Conservation (phyloP, 2,797 vertebrate species). For the Oreortyx pictus region DNA sequence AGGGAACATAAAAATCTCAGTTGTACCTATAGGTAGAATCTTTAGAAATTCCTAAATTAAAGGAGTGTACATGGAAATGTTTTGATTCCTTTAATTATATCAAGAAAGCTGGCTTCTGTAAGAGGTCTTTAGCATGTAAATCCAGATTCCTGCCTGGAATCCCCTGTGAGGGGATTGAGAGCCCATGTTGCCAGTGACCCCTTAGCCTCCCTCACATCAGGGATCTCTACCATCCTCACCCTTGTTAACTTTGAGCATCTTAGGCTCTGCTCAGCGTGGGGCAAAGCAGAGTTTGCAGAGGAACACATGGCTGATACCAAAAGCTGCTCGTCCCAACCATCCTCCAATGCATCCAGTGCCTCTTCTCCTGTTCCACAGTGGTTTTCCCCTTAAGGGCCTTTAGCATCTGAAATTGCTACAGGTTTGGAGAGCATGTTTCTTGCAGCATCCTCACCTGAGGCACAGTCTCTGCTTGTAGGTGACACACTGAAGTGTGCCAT, state of each 20-base stretch:
- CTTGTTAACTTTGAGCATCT: rapidly evolving
- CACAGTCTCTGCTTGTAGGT: neutral
- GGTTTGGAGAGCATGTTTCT: neutral
- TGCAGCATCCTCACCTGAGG: neutral
- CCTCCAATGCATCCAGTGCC: neutral
- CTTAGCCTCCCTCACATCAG: neutral
- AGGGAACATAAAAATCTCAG: neutral
- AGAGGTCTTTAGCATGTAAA: neutral
- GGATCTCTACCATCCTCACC: rapidly evolving
- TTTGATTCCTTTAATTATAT: neutral
- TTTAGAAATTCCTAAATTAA: neutral
- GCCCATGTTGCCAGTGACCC: neutral
- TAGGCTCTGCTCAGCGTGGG: neutral
- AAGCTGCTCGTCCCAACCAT: neutral
- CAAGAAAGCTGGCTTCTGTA: neutral
- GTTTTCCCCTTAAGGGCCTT: neutral
- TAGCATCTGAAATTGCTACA: neutral
- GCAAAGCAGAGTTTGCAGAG: neutral
- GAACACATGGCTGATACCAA: rapidly evolving
- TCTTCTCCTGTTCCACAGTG: neutral
- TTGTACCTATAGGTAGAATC: neutral
- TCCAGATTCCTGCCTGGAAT: neutral
- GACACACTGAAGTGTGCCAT: neutral
- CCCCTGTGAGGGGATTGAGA: neutral
- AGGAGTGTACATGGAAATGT: neutral